Percentiles rank a stretch among this genome's conserved stretches.
Conservation (phyloP, 1,140 invertebrate species). For the Bactericera cockerelli region DNA sequence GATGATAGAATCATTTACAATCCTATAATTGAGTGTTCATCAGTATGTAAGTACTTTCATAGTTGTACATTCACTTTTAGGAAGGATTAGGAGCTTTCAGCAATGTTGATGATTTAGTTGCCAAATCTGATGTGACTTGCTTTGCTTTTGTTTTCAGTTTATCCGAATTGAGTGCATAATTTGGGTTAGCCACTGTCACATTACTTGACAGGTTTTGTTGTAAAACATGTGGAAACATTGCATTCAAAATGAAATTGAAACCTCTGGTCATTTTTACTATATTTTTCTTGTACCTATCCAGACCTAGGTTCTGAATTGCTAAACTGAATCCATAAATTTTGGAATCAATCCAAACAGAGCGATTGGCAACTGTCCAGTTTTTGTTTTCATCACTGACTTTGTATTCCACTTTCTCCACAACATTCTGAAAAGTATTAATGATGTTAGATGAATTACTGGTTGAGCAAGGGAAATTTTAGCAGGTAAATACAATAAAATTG, state of each 20-base stretch:
- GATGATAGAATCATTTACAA: too few relatives aligned
- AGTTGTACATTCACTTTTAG: too few relatives aligned
- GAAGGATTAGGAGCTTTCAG: background rate
- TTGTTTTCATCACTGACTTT: constrained; percentile 46
- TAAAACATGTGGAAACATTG: constrained; percentile 38
- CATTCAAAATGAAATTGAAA: constrained; percentile 61
- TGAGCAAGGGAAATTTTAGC: background rate
- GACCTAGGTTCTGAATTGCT: constrained; percentile 71
- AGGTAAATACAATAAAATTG: background rate
- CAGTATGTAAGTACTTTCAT: too few relatives aligned
- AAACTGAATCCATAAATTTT: constrained; percentile 72
- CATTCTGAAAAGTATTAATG: constrained; percentile 44
- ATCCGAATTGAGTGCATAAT: background rate
- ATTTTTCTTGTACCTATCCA: constrained; percentile 76
- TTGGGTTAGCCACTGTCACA: background rate
- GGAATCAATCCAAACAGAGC: constrained; percentile 74
- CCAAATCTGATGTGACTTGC: background rate
- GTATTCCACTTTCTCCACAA: constrained; percentile 79
- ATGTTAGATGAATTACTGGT: background rate
- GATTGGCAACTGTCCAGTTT: constrained; percentile 54
- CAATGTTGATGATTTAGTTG: constrained; percentile 4
- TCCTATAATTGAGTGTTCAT: too few relatives aligned
- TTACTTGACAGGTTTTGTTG: background rate
- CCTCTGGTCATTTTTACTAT: constrained; percentile 60
- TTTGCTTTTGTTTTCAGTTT: background rate